Conservation (phyloP, 1,140 invertebrate species). For the Chrysoperla carnea region DNA sequence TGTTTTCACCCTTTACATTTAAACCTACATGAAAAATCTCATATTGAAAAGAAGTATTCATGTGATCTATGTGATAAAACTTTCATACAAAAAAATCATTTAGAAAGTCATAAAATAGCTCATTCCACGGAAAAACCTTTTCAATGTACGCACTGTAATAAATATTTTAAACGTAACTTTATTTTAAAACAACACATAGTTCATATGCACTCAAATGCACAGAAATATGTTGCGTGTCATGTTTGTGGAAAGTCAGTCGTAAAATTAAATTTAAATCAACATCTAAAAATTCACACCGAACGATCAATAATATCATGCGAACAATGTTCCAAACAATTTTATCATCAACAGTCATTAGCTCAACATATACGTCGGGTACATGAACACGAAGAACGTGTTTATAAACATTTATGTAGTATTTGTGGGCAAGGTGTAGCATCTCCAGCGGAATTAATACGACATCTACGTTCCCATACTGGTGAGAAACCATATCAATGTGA, state of each 20-base stretch:
- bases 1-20: too few relatives aligned
- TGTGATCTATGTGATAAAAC: slow-evolving; percentile 8
- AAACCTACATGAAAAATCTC: too few relatives aligned
- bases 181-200: slow-evolving; percentile 6
- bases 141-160: slow-evolving; percentile 8
- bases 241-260: slow-evolving; percentile 7
- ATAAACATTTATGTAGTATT: too few relatives aligned
- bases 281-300: slow-evolving; percentile 11
- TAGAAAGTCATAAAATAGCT: slow-evolving; percentile 7
- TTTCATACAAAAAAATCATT: slow-evolving; percentile 10
- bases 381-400: too few relatives aligned
- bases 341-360: too few relatives aligned
- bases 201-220: background rate
- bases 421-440: background rate
- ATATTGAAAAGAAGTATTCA: slow-evolving; percentile 1
- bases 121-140: slow-evolving; percentile 9
- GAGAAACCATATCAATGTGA: background rate
- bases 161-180: slow-evolving; percentile 3
- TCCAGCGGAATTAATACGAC: background rate
- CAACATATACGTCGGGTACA: too few relatives aligned
- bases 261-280: slow-evolving; percentile 6
- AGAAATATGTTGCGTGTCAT: background rate
- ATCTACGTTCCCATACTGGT: background rate
- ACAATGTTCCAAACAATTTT: too few relatives aligned
- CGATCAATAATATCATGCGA: too few relatives aligned